Evolutionary conservation across 2,113 vertebrate species (phyloP), one percentile per base, ranked within the genome.

Genomic region (Orthochromis malagaraziensis): DNA sequence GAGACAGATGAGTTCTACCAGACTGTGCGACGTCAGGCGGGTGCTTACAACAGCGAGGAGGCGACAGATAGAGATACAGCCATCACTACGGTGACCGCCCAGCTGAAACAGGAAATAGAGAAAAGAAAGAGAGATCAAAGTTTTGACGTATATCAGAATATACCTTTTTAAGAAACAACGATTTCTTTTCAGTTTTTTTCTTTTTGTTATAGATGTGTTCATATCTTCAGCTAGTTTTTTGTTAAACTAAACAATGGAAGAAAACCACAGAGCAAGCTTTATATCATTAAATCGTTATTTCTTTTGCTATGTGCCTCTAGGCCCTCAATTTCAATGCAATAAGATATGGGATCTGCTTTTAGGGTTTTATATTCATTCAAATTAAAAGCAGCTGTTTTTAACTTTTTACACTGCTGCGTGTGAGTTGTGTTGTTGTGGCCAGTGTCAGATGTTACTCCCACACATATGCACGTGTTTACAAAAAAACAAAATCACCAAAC

Each of bases 1-100:
- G 9, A 26, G 42, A 3, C 40, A 47, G 24, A 29, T 19, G 70
- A 75, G 3, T 29, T 7, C 42, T 75, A 75, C 70, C 70, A 75
- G 70, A 5, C 42, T 17, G 9, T 17, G 14, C 0, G 0, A 11
- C 0, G 0, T 75, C 24, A 75, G 42, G 1, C 21, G 21, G 21
- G 21, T 21, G 21, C 70, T 47, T 10, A 11, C 42, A 0, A 11
- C 42, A 7, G 14, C 40, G 6, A 11, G 42, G 70, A 47, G 70
- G 42, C 4, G 24, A 11, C 70, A 75, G 42, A 75, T 26, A 17
- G 24, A 75, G 42, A 75, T 45, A 3, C 14, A 0, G 70, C 68
- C 68, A 75, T 75, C 40, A 2, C 24, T 19, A 7, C 3, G 9
- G 70, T 75, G 24, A 75, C 70, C 16, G 42, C 70, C 24, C 70